Percentiles rank a stretch among this genome's conserved stretches.
phyloP scores from a whole-genome alignment of 2,797 vertebrate species.

The Neoniphon sammara region DNA sequence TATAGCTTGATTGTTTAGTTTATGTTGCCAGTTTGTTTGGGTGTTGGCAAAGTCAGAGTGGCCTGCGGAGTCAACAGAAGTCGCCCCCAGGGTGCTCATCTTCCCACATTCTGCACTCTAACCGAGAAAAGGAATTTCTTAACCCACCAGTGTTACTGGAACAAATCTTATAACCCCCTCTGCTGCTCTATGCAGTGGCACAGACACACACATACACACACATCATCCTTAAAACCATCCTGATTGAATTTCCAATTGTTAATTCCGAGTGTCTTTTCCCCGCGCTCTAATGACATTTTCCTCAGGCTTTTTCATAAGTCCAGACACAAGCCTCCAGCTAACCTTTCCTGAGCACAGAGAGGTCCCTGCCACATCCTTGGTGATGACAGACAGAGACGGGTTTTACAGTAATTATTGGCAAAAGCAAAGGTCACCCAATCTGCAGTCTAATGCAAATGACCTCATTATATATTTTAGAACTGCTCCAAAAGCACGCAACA shows the following conservation, averaged over 20 bases:
- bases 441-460: constrained; percentile 87
- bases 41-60: constrained; percentile 55
- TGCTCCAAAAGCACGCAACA: constrained; percentile 84
- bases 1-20: constrained; percentile 47
- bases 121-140: constrained; percentile 37
- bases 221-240: constrained; percentile 65
- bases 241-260: constrained; percentile 79
- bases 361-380: constrained; percentile 76
- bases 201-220: constrained; percentile 4
- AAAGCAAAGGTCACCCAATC: constrained; percentile 89
- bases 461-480: constrained; percentile 87
- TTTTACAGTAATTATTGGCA: constrained; percentile 90
- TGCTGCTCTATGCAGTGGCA: constrained; percentile 16
- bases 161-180: constrained; percentile 25
- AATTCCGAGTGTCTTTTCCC: constrained; percentile 78
- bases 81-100: constrained; percentile 50
- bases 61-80: constrained; percentile 63
- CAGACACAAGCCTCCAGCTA: constrained; percentile 81
- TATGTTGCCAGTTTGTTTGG: constrained; percentile 53
- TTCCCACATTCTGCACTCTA: constrained; percentile 32
- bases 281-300: constrained; percentile 86
- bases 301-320: constrained; percentile 82
- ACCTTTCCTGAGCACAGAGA: constrained; percentile 81
- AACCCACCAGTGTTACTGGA: constrained; percentile 26
- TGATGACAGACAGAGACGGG: constrained; percentile 80